phyloP scores from a whole-genome alignment of 1,140 invertebrate species.

The Drosophila pseudoananassae region DNA sequence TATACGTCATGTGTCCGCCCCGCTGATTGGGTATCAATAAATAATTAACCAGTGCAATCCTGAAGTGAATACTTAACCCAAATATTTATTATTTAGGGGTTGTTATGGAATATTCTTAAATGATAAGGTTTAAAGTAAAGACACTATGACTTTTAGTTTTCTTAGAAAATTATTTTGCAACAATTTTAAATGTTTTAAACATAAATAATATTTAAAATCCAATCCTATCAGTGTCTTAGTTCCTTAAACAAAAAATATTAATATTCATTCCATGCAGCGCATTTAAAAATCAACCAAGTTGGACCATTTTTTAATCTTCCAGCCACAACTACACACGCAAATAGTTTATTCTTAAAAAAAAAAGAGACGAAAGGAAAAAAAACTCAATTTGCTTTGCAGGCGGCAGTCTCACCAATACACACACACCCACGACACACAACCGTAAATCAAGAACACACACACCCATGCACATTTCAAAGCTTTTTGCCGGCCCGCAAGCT shows the following conservation, averaged over 20 bases:
- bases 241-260: too few relatives aligned
- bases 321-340: constrained; percentile 45
- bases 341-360: constrained; percentile 41
- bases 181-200: too few relatives aligned
- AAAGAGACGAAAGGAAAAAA: neutral
- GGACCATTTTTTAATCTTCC: constrained; percentile 32
- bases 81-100: constrained; percentile 5
- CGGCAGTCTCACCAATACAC: constrained; percentile 32
- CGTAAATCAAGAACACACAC: constrained; percentile 45
- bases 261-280: constrained; percentile 27
- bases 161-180: too few relatives aligned
- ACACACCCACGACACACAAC: neutral
- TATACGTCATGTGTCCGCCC: constrained; percentile 56
- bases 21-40: constrained; percentile 29
- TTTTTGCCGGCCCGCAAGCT: constrained; percentile 55
- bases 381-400: constrained; percentile 54
- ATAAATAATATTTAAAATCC: too few relatives aligned
- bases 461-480: constrained; percentile 34
- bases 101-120: too few relatives aligned
- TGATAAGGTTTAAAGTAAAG: too few relatives aligned
- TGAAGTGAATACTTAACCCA: constrained; percentile 37
- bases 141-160: too few relatives aligned
- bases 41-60: constrained; percentile 21
- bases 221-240: neutral
- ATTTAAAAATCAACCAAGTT: constrained; percentile 37